Base-by-base conservation (phyloP, 2,113 vertebrate species). In the Willisornis vidua region DNA sequence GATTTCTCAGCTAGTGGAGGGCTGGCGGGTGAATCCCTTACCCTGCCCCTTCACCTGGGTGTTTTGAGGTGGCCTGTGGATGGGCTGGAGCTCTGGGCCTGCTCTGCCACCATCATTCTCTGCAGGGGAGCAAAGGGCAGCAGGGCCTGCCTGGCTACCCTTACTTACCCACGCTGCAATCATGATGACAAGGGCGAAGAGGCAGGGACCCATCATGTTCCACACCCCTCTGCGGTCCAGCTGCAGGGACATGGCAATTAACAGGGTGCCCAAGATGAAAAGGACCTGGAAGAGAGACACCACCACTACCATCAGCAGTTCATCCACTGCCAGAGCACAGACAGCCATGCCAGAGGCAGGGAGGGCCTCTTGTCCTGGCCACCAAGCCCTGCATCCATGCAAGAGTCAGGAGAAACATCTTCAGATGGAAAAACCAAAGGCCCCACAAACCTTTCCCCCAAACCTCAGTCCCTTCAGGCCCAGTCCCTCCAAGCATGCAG, bases 211-310 rank as follows among this genome's bases (percentile, higher is more conserved):
- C 97, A 99, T 97, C 97, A 99, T 97, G 97, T 99, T 99, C 99
- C 99, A 99, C 86, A 99, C 97, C 16, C 99, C 99, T 80, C 98
- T 98, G 61, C 99, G 99, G 97, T 99, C 98, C 97, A 99, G 97
- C 92, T 99, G 99, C 98, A 99, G 98, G 23, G 99, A 99, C 99
- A 99, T 99, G 94, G 99, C 99, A 46, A 99, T 99, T 79, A 99
- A 72, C 55, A 99, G 97, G 10, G 98, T 98, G 43, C 99, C 99
- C 51, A 98, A 85, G 95, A 99, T 7, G 7, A 99, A 99, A 79
- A 99, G 97, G 72, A 99, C 97, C 99, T 99, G 93, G 16, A 54
- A 91, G 90, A 9, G 75, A 94, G 58, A 88, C 29, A 54, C 41
- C 39, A 73, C 67, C 41, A 9, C 75, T 48, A 8, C 39, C 3